These are phyloP conservation scores for Lophochroa leadbeateri DNA, from an alignment of 2,113 vertebrate genomes.

Conservation along the genomic window DNA sequence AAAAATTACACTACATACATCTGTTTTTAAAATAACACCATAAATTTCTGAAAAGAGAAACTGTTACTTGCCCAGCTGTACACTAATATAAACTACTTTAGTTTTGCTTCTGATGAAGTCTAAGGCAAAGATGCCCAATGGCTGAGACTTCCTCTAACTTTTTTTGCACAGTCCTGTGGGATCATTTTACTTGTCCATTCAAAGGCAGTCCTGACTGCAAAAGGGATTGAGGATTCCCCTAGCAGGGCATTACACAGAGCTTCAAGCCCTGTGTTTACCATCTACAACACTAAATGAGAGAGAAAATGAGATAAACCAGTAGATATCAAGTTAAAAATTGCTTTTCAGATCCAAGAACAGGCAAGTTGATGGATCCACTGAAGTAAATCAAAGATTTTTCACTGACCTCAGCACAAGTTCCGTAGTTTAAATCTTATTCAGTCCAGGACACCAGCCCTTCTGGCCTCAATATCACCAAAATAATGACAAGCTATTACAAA, in stretches of 20 bases:
- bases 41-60: not conserved
- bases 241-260: not conserved
- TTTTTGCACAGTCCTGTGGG: not conserved
- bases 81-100: not conserved
- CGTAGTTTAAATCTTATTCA: not conserved
- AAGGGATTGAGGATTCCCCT: not conserved
- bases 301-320: not conserved
- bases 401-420: not conserved
- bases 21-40: not conserved
- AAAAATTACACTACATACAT: not conserved
- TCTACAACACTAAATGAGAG: not conserved
- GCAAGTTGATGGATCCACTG: not conserved
- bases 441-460: not conserved
- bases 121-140: not conserved
- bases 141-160: not conserved
- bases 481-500: not conserved
- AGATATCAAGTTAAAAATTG: not conserved
- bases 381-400: conserved; percentile 12
- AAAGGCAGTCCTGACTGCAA: not conserved
- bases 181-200: not conserved
- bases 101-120: not conserved
- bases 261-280: not conserved
- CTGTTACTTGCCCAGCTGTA: not conserved
- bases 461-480: not conserved
- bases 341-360: not conserved